Evolutionary conservation across 1,140 invertebrate species (phyloP).

Genomic region (Stegodyphus dumicola): DNA sequence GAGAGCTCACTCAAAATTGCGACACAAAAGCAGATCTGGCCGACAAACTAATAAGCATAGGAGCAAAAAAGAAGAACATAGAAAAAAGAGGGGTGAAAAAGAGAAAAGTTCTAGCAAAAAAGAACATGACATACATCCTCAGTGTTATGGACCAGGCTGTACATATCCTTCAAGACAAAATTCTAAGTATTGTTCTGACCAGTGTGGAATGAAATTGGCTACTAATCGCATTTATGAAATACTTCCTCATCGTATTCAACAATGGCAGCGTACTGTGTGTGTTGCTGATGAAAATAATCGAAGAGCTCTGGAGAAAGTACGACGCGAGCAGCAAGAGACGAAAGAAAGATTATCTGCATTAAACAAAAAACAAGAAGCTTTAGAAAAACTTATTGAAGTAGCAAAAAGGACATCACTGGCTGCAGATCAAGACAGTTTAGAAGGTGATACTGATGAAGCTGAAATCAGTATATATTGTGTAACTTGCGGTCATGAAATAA

Average conservation of each 20-base stretch:
- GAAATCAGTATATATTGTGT: slow-evolving; percentile 89
- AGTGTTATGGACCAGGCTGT: slow-evolving; percentile 94
- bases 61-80: slow-evolving; percentile 18
- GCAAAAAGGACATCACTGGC: slow-evolving; percentile 77
- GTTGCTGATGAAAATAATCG: slow-evolving; percentile 88
- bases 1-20: not conserved
- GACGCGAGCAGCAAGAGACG: slow-evolving; percentile 75
- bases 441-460: slow-evolving; percentile 64
- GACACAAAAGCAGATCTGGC: slow-evolving; percentile 22
- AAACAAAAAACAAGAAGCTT: slow-evolving; percentile 80
- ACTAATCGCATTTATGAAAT: slow-evolving; percentile 77
- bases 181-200: slow-evolving; percentile 95
- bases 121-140: slow-evolving; percentile 67
- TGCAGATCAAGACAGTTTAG: slow-evolving; percentile 67
- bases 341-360: slow-evolving; percentile 75
- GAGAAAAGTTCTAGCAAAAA: slow-evolving; percentile 60
- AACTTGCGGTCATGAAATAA: slow-evolving; percentile 94
- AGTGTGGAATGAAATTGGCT: slow-evolving; percentile 92
- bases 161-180: slow-evolving; percentile 78
- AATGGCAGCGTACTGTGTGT: slow-evolving; percentile 91
- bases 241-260: slow-evolving; percentile 90
- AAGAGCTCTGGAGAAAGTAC: slow-evolving; percentile 83
- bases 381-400: slow-evolving; percentile 84
- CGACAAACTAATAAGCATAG: slow-evolving; percentile 19
- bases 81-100: slow-evolving; percentile 52